phyloP scores from a whole-genome alignment of 2,888 invertebrate species.

The Scaptomyza polygonia region DNA sequence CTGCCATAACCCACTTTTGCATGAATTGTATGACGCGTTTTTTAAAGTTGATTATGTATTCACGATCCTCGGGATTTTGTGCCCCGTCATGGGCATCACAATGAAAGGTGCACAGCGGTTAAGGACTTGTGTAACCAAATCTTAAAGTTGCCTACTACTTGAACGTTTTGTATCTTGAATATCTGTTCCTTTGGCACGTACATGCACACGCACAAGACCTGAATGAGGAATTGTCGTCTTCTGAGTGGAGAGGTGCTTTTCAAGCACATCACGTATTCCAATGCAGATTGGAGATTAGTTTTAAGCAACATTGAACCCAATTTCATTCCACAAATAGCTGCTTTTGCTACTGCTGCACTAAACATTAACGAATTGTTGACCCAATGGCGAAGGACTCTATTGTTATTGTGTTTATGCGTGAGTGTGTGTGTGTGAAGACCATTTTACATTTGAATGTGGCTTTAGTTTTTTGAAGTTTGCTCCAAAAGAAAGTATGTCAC shows the following conservation, averaged over 20 bases:
- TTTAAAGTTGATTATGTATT: slow-evolving; percentile 89
- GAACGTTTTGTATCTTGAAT: background rate
- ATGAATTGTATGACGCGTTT: slow-evolving; percentile 91
- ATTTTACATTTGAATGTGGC: slow-evolving; percentile 50
- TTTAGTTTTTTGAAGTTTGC: slow-evolving; percentile 57
- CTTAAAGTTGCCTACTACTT: background rate
- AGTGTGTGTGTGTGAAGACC: slow-evolving; percentile 1
- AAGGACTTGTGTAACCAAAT: slow-evolving; percentile 79
- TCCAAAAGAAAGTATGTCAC: slow-evolving; percentile 47
- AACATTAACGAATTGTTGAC: slow-evolving; percentile 58
- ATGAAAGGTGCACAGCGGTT: slow-evolving; percentile 85
- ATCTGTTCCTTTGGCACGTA: slow-evolving; percentile 41
- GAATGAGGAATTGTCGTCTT: background rate
- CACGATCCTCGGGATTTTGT: slow-evolving; percentile 87
- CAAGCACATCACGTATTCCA: slow-evolving; percentile 72
- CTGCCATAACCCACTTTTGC: slow-evolving; percentile 90
- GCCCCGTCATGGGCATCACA: slow-evolving; percentile 84
- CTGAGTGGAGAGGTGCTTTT: slow-evolving; percentile 40
- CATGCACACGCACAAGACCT: slow-evolving; percentile 6
- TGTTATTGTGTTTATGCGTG: slow-evolving; percentile 6
- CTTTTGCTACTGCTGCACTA: slow-evolving; percentile 11
- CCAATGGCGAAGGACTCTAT: slow-evolving; percentile 46
- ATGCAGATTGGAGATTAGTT: slow-evolving; percentile 79
- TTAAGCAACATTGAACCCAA: slow-evolving; percentile 53
- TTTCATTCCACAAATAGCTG: background rate